Conservation (phyloP, 2,113 vertebrate genomes). For the Macrotus californicus region DNA sequence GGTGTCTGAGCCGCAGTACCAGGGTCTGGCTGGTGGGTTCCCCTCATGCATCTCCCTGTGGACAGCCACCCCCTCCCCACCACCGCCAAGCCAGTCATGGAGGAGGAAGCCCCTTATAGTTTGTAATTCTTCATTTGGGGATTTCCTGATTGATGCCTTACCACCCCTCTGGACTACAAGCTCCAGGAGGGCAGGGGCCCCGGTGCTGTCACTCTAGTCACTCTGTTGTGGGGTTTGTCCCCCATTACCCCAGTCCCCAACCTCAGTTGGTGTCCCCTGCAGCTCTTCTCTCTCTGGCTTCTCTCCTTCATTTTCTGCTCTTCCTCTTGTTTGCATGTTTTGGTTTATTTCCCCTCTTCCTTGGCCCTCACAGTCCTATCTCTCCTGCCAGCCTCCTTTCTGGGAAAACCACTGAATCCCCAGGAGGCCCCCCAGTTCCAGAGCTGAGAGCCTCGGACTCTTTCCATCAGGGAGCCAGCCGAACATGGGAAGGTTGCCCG, state of each 20-base stretch:
- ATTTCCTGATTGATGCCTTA: neutral
- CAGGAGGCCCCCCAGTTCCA: neutral
- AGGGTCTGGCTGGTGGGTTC: neutral
- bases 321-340: neutral
- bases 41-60: neutral
- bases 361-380: neutral
- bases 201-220: accelerated
- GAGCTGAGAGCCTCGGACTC: neutral
- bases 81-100: neutral
- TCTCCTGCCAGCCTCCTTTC: neutral
- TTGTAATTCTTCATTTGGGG: neutral
- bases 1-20: neutral
- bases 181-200: neutral
- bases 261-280: neutral
- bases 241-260: neutral
- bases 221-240: neutral
- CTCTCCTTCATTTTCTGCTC: neutral
- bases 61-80: neutral
- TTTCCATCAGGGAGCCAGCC: neutral
- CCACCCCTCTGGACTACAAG: accelerated
- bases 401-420: neutral
- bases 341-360: neutral
- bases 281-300: neutral
- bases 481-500: neutral
- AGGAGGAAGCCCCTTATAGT: neutral